These are phyloP conservation scores for Cladopsammia gracilis DNA, from an alignment of 64 coral and sea anemone genomes.

Conservation along the genomic window DNA sequence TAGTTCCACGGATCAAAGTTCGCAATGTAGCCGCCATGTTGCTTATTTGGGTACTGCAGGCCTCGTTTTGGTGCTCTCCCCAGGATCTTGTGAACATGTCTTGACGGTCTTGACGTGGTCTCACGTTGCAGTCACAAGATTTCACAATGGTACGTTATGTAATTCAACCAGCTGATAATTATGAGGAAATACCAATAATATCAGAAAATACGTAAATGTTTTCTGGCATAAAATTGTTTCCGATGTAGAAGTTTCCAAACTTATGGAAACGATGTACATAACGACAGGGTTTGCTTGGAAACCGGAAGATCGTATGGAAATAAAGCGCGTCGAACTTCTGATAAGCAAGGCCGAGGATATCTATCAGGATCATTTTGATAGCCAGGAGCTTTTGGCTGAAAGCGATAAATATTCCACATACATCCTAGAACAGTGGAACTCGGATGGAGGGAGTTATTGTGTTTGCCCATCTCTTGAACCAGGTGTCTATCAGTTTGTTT, in stretches of 20 bases:
- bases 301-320: not conserved
- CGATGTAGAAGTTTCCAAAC: not conserved
- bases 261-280: not conserved
- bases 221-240: not conserved
- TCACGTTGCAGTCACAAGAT: not conserved
- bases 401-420: conserved; percentile 20
- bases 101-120: not conserved
- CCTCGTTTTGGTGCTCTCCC: not conserved
- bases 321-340: conserved; percentile 26
- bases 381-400: not conserved
- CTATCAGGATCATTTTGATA: conserved; percentile 24
- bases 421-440: conserved; percentile 31
- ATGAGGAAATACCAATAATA: not conserved
- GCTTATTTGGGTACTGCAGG: not conserved
- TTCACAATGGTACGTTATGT: no score
- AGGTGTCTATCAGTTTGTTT: conserved; percentile 45
- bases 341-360: conserved; percentile 36
- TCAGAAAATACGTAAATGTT: not conserved
- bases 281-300: conserved; percentile 44
- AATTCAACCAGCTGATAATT: no score
- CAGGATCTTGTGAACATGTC: not conserved
- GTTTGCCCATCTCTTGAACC: conserved; percentile 46
- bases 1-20: not conserved
- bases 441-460: conserved; percentile 34
- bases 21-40: conserved; percentile 18